Conservation (phyloP, 2,888 invertebrate species). For the Hofmannophila pseudospretella region DNA sequence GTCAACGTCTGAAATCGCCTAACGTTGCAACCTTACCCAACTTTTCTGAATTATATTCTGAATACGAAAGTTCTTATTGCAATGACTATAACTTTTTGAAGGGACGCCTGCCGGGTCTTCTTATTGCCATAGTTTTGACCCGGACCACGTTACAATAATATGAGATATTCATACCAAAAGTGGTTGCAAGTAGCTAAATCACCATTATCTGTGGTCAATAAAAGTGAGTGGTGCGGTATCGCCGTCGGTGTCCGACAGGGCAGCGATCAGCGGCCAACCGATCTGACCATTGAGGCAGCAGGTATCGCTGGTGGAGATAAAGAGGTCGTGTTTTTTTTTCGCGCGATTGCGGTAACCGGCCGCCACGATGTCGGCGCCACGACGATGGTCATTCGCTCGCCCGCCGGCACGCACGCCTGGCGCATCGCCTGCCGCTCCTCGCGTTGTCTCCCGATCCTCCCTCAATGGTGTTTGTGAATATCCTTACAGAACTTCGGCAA, state of each 20-base stretch:
- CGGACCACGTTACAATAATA: no score
- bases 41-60: no score
- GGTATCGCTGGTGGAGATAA: slow-evolving; percentile 53
- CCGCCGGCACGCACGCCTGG: slow-evolving; percentile 51
- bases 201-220: no score
- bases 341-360: slow-evolving; percentile 58
- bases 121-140: no score
- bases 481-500: slow-evolving; percentile 41
- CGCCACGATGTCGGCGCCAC: slow-evolving; percentile 31
- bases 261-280: slow-evolving; percentile 13
- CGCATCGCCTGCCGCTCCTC: no score
- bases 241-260: background rate
- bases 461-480: slow-evolving; percentile 61
- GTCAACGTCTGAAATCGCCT: no score
- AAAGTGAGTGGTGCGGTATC: background rate
- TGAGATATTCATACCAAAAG: no score
- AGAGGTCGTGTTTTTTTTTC: slow-evolving; percentile 55
- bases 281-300: slow-evolving; percentile 20
- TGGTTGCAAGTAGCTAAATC: no score
- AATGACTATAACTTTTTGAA: no score
- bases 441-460: slow-evolving; percentile 27
- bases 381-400: slow-evolving; percentile 52
- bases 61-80: no score
- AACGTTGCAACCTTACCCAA: no score
- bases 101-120: no score